Base-by-base conservation (phyloP, 2,797 vertebrate species). In the Premnoplex brunnescens region DNA sequence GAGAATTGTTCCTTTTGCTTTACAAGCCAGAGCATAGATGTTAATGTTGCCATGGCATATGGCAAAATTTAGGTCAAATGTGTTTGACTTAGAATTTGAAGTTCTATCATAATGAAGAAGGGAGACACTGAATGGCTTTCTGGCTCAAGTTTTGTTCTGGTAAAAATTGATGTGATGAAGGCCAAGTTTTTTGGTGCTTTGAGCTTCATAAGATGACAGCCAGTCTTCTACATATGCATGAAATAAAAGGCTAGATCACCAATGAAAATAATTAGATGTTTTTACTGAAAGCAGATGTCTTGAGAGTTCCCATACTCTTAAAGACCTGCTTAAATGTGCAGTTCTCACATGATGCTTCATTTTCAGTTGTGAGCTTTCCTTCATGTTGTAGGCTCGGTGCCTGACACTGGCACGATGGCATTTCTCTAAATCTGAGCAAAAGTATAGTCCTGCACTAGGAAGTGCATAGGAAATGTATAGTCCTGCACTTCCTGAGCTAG, bases 321-420 rank as follows among this genome's bases (percentile, higher is more conserved):
- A 26, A 1, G 6, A 6, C 12, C 12, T 64, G 1, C 20, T 68
- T 84, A 62, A 76, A 59, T 51, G 7, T 6, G 13, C 9, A 22
- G 5, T 28, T 82, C 12, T 74, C 74, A 36, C 1, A 10, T 15
- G 27, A 21, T 46, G 15, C 22, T 72, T 68, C 8, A 9, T 44
- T 71, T 92, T 77, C 2, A 15, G 32, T 43, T 6, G 1, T 5
- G 28, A 32, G 12, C n/a, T 88, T 81, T 10, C 49, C 77, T 88
- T 85, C 14, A 6, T 39, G 21, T 64, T 7, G 9, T 44, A 37
- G 4, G 8, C 26, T 79, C 7, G 0, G 1, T 36, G 11, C 16
- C 32, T 52, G 28, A 20, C 7, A 19, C 6, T 21, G 36, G 14
- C 9, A n/a, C 36, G n/a, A 2, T 14, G 12, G 24, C 6, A 3